Evolutionary conservation across 2,888 invertebrate species (phyloP).

Genomic region (Lysandra bellargus): DNA sequence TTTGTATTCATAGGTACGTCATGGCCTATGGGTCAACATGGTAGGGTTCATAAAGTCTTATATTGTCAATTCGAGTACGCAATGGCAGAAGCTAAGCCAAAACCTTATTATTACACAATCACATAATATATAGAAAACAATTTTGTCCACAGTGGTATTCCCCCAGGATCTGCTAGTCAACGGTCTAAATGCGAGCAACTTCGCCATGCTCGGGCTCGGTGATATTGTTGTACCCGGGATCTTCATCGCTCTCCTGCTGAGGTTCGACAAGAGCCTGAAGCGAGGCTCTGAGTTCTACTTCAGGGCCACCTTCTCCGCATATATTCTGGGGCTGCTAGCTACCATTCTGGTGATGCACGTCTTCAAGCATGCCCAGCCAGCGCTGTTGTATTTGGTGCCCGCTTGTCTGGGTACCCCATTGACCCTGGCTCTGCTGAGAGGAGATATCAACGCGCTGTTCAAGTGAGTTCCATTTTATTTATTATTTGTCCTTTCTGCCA

Average conservation of each 20-base stretch:
- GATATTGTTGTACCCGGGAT: conserved; percentile 99
- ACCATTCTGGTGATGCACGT: conserved; percentile 99
- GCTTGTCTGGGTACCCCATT: conserved; percentile 96
- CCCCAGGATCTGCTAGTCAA: conserved; percentile 98
- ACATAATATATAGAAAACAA: too few species aligned
- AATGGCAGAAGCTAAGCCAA: too few species aligned
- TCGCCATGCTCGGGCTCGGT: conserved; percentile 99
- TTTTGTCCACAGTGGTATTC: conserved; percentile 88
- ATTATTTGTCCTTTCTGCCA: not conserved
- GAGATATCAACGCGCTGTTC: conserved; percentile 94
- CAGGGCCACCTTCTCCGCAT: conserved; percentile 92
- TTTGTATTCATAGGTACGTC: too few species aligned
- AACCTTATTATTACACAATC: too few species aligned
- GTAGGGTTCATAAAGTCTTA: too few species aligned
- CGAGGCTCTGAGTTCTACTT: conserved; percentile 84
- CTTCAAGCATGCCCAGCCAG: conserved; percentile 99
- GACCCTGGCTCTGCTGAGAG: conserved; percentile 91
- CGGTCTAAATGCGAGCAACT: conserved; percentile 94
- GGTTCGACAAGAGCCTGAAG: conserved; percentile 95
- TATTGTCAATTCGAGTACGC: too few species aligned
- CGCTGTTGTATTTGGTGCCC: conserved; percentile 97
- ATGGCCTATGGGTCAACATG: too few species aligned
- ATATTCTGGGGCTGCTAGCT: conserved; percentile 93
- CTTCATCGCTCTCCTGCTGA: conserved; percentile 96
- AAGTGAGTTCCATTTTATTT: conserved; percentile 82